Percentiles rank a stretch among this genome's conserved stretches.
Conservation (phyloP, 2,888 invertebrate species). For the Tromatobia lineatoria region DNA sequence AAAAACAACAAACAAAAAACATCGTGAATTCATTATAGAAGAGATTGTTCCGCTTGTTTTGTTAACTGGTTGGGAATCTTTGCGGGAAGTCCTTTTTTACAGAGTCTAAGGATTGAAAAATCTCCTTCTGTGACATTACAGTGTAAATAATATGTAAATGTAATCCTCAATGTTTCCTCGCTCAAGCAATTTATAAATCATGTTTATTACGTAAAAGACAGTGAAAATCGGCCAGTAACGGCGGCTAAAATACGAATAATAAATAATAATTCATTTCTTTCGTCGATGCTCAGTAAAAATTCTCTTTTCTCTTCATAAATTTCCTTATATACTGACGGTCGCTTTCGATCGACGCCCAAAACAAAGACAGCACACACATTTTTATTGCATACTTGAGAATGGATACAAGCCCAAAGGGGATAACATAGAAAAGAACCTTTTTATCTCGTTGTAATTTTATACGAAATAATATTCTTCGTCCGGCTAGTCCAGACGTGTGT, state of each 20-base stretch:
- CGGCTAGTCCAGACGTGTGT: conserved; percentile 61
- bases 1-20: no score
- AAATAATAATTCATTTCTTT: conserved; percentile 37
- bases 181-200: conserved; percentile 17
- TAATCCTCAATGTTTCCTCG: conserved; percentile 38
- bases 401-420: neutral
- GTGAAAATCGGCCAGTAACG: neutral
- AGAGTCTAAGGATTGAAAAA: neutral
- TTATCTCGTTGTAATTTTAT: conserved; percentile 65
- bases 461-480: conserved; percentile 58
- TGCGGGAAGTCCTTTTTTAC: neutral
- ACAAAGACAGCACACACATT: conserved; percentile 26
- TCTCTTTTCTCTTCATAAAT: conserved; percentile 18
- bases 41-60: neutral
- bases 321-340: conserved; percentile 37
- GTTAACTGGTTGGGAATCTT: conserved; percentile 1
- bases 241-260: conserved; percentile 28
- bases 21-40: neutral
- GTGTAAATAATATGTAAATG: conserved; percentile 41
- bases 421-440: conserved; percentile 45
- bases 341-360: conserved; percentile 36
- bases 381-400: conserved; percentile 31
- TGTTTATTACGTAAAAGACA: no score
- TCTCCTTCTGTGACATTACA: neutral
- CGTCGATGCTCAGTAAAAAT: conserved; percentile 31